Evolutionary conservation across 2,113 vertebrate species (phyloP), one percentile per base, ranked within the genome.

Genomic region (Corydoras maculifer): DNA sequence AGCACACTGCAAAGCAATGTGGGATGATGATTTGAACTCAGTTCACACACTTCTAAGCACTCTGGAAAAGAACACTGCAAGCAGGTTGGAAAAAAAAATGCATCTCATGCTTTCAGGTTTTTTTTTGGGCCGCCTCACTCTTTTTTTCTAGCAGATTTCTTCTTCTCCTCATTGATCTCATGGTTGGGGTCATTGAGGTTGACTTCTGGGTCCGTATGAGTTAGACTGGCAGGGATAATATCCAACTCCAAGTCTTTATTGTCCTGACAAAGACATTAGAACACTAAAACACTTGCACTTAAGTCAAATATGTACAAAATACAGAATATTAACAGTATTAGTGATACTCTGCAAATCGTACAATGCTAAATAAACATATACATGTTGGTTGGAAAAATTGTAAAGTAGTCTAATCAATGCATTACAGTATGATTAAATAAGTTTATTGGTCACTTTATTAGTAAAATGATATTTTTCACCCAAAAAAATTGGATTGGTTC

Each of bases 91-190:
- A 9, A 13, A 12, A 62, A 43, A 43, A 43, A 43, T 43, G 35
- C 35, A 43, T 43, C 7, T 43, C 35, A 43, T 43, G 35, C 35
- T 29, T 49, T 50, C 48, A 30, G 9, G 43, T 12, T 53, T 66
- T 72, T 10, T 25, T 25, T 25, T 25, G 18, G 8, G 48, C 58
- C 59, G 31, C 54, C 96, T 80, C 89, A 99, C 97, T 99, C 97
- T 86, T 98, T 99, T 83, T 97, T 98, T 79, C 97, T 90, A 63
- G 97, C 94, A 0, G 94, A 97, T 75, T 97, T 97, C 75, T 96
- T 90, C 86, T 99, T 99, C 82, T 99, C 97, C 71, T 99, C 97
- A 63, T 97, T 99, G 82, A 93, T 84, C 81, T 98, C 95, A 0
- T 98, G 94, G 82, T 91, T 91, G 68, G 95, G 93, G 69, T 99